Evolutionary conservation across 2,113 vertebrate genomes (phyloP).

Genomic region (Hippopotamus amphibius): DNA sequence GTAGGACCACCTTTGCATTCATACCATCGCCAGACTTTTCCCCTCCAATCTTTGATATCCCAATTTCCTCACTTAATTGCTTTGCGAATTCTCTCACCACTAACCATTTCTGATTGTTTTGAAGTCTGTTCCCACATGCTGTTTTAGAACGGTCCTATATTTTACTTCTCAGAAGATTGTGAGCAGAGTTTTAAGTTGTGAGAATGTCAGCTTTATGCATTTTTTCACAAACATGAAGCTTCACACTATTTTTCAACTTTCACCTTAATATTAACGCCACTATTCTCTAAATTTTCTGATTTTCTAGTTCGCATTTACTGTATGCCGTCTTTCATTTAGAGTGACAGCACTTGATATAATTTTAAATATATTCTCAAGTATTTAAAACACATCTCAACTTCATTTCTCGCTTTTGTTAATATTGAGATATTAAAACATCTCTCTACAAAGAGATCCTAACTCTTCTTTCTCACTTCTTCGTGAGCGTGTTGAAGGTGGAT

Average conservation of each 20-base stretch:
- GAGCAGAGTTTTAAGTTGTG: background rate
- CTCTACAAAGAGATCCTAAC: background rate
- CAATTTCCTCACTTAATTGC: conserved; percentile 71
- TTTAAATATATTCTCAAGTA: background rate
- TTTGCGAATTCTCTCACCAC: conserved; percentile 48
- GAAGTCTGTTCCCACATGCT: background rate
- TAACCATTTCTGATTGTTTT: background rate
- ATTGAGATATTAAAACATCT: background rate
- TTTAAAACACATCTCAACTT: background rate
- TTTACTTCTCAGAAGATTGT: conserved; percentile 19
- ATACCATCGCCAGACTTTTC: background rate
- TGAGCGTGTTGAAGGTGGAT: background rate
- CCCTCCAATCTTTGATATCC: conserved; percentile 54
- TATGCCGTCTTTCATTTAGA: background rate
- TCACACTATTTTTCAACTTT: background rate
- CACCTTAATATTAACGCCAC: background rate
- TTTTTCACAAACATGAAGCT: background rate
- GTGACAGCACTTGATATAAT: background rate
- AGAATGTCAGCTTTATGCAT: background rate
- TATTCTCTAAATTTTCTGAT: background rate
- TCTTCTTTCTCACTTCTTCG: background rate
- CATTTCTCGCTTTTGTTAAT: background rate
- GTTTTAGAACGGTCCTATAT: background rate
- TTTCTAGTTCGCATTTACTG: background rate
- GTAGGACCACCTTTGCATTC: background rate